Evolutionary conservation across 2,888 invertebrate species (phyloP), one percentile per base, ranked within the genome.

Genomic region (Busseola fusca): DNA sequence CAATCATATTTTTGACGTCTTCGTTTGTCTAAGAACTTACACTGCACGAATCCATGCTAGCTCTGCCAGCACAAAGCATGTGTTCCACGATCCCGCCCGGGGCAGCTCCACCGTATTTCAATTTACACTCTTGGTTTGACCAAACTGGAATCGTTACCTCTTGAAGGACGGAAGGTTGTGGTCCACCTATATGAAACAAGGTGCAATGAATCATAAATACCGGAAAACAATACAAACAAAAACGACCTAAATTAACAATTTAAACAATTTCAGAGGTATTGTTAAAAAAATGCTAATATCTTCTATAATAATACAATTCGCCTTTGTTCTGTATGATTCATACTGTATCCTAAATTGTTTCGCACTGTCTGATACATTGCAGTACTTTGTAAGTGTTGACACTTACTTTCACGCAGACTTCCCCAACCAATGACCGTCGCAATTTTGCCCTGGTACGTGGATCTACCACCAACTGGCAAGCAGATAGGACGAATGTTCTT

Each of bases 401-500:
- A 93, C 96, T 96, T 89, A 97, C 98, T 97, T 93, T 98, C 98
- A 87, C 97, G 94, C 80, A 98, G 94, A 87, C 98, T 98, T 62
- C 98, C 98, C 98, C 98, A 98, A 57, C 98, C 98, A 72, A 98
- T 97, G 6, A 98, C 98, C 0, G 98, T 98, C 2, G 97, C 98
- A 18, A 96, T 96, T 80, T 96, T 96, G 3, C 98, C 98, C 50
- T 96, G 95, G 88, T 97, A 98, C 1, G 96, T 74, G 34, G 78
- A 96, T 64, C 96, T 93, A 12, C 96, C 92, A 21, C 96, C 96
- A 18, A 91, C 87, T 12, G 98, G 98, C 83, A 98, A 91, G 87
- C 98, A 98, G 73, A 98, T 97, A 0, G 98, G 97, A 74, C 97
- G 96, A 74, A 98, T 97, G 83, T 97, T 96, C 86, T 96, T 96